Evolutionary conservation across 2,797 vertebrate genomes (phyloP).

Genomic region (Chelmon rostratus): DNA sequence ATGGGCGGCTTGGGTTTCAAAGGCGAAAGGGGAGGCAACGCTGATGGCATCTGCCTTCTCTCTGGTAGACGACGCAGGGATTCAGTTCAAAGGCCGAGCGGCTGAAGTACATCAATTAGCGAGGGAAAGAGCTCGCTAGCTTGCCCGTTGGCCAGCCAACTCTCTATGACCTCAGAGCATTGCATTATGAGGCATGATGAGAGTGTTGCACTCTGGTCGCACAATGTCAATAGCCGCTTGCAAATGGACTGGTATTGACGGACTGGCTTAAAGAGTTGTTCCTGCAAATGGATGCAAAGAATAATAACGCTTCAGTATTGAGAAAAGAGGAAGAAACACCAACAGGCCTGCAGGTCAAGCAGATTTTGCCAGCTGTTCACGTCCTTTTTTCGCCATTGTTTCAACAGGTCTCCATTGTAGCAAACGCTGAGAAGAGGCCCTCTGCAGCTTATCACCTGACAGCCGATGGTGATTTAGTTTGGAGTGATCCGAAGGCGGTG

Average conservation of each 20-base stretch:
- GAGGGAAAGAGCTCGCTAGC: conserved; percentile 59
- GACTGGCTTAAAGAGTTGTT: conserved; percentile 72
- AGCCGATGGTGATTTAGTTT: conserved; percentile 68
- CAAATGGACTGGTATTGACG: conserved; percentile 79
- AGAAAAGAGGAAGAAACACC: conserved; percentile 12
- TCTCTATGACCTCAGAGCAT: conserved; percentile 79
- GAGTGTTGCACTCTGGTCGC: conserved; percentile 60
- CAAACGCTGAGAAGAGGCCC: conserved; percentile 44
- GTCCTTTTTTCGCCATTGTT: conserved; percentile 24
- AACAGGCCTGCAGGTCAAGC: neutral
- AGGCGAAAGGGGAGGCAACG: conserved; percentile 70
- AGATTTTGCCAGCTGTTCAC: conserved; percentile 68
- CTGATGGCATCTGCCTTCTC: conserved; percentile 84
- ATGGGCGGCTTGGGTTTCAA: conserved; percentile 85
- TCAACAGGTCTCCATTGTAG: conserved; percentile 50
- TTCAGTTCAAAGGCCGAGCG: conserved; percentile 85
- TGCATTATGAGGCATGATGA: conserved; percentile 62
- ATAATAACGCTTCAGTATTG: conserved; percentile 53
- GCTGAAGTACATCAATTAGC: conserved; percentile 86
- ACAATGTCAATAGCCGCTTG: conserved; percentile 62
- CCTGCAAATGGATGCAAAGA: conserved; percentile 69
- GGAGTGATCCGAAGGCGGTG: conserved; percentile 46
- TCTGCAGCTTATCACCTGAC: conserved; percentile 65
- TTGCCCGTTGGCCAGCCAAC: conserved; percentile 61
- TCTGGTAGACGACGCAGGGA: conserved; percentile 77